Evolutionary conservation across 1,140 invertebrate species (phyloP), one percentile per base, ranked within the genome.

Genomic region (Ceratina australensis): DNA sequence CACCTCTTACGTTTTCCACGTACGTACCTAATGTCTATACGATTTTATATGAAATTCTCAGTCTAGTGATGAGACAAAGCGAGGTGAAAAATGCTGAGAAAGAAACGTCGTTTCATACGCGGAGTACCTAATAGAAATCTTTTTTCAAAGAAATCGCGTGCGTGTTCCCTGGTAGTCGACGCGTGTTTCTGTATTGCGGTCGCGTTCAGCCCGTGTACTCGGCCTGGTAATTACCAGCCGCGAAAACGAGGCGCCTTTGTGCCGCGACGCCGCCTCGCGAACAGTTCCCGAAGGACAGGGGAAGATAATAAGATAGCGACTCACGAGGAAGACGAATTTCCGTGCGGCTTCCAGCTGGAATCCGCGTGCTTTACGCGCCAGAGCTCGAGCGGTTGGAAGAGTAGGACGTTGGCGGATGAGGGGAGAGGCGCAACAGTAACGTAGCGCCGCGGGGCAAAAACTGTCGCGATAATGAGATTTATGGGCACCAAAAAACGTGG

Each of bases 381-480:
- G 20, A n/a, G 65, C 12, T 15, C 49, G 60, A 7, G 5, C 4
- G 56, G 22, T 24, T 59, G 8, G 20, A 60, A 28, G 52, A 16
- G 13, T 5, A 16, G 16, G 52, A 54, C 52, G 52, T 2, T 15
- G 73, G 26, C 72, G 57, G 68, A n/a, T 64, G 24, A 47, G 28
- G n/a, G 24, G 50, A 69, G 59, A 68, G 71, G 59, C 54, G 72
- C 80, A 84, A 73, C 74, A 47, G 78, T 78, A 82, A 82, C 81
- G 72, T 47, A 64, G 33, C 65, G 72, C 73, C 84, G 75, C 61
- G 74, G 65, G 59, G 64, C 33, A 69, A 71, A 67, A 56, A 79
- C 73, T 79, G 80, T 77, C 84, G 77, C 71, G 84, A 86, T 86
- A 86, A 85, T 85, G 84, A 85, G 84, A 86, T 86, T 86, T 86